Evolutionary conservation across 2,888 invertebrate genomes (phyloP), one percentile per base, ranked within the genome.

Genomic region (Noctua fimbriata): DNA sequence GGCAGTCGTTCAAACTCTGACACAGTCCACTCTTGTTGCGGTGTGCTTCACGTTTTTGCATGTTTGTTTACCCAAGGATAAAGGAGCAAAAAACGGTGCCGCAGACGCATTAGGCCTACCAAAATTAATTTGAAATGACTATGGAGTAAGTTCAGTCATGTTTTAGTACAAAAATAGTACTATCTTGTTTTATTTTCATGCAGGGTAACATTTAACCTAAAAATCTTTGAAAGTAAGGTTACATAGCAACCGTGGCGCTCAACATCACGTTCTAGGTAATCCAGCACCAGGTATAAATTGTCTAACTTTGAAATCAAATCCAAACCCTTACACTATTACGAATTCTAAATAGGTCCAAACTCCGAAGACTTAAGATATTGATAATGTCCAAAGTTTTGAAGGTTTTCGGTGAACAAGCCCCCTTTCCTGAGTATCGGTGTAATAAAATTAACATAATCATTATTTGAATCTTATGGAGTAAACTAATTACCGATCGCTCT

Each of bases 301-400:
- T 41, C 47, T 47, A 66, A 66, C 47, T 79, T 83, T 41, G 55
- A 41, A 49, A 82, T 79, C 36, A 66, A 66, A 76, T 49, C 32
- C 28, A 49, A 79, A 41, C 66, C 28, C 77, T 28, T n/a, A 36
- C 14, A 55, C 76, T 76, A 75, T 79, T 58, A 82, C 55, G 41
- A 66, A 76, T 83, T 79, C 66, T n/a, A 66, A 58, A 83, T 77
- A 77, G 78, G 49, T 44, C 78, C n/a, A 67, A 83, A 83, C 32
- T 83, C 14, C 16, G 44, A 76, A 83, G 66, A 14, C 65, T 76
- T 58, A 66, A 65, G 66, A 41, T 77, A 67, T 58, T 67, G 78
- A 49, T 77, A 80, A 77, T 67, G 66, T 77, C 49, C 32, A 83
- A 82, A 80, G 78, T 80, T 80, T 65, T 44, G 6, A 4, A 60